Base-by-base conservation (phyloP, 2,888 invertebrate genomes). In the Ochlodes sylvanus region DNA sequence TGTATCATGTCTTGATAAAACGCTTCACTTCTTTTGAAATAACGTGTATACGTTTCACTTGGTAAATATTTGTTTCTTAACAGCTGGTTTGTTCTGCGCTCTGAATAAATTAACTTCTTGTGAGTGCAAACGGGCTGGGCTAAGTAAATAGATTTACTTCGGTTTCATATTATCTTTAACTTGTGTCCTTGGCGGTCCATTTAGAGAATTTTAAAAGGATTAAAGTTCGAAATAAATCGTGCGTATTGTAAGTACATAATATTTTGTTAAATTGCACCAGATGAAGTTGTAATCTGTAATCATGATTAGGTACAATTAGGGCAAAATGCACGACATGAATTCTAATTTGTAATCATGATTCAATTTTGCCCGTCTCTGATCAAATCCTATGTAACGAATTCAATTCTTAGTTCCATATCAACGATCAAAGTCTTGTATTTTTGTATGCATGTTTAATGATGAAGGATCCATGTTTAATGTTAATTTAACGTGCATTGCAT, bases 11-110 rank as follows among this genome's bases (percentile, higher is more conserved):
- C 60, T 69, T 69, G 71, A 71, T 70, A 71, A 70, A 68, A 72
- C 67, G 61, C 69, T 68, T 70, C 69, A 77, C 72, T 63, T 72
- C 75, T 75, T 77, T 77, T 75, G 77, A 74, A 77, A 79, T 65
- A 56, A 52, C 52, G 14, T 21, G 52, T 72, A 72, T 69, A 57
- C 58, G 60, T 68, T 76, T 75, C 76, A 77, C 76, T 63, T 52
- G 38, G 68, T 68, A 63, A 63, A 68, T 68, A 68, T 68, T 68
- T 63, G 68, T 68, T 63, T 68, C 57, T 68, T 52, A 68, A 68
- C 68, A 58, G 68, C 68, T 57, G 68, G 68, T 63, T 68, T 68
- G 63, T 63, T 63, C 34, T 68, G 63, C 17, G 41, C 54, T 42
- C 56, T 68, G 63, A 68, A 68, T 68, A 68, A 68, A 68, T 68